Percentiles rank a stretch among this genome's conserved stretches.
These are phyloP conservation scores for Aradophagus sp. DNA, from an alignment of 1,140 invertebrate species.

Conservation along the genomic window DNA sequence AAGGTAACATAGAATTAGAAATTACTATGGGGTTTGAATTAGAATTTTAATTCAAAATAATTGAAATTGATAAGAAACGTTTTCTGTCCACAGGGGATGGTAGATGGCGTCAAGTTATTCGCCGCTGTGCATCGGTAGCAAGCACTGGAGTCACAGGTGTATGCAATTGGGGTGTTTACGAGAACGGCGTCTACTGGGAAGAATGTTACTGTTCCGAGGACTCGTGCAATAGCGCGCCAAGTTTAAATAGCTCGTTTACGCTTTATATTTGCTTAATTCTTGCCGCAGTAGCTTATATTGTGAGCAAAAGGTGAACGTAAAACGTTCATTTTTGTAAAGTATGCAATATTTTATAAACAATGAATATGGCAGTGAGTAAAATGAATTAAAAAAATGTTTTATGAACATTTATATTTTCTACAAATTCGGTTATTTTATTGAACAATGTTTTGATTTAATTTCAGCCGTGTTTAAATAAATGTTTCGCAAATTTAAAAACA, in stretches of 20 bases:
- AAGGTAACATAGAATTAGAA: no score
- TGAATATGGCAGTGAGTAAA: not conserved
- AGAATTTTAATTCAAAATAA: no score
- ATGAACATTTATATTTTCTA: no score
- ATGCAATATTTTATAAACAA: not conserved
- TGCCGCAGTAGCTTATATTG: slow-evolving; percentile 5
- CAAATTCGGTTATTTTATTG: no score
- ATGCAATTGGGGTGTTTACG: slow-evolving; percentile 94
- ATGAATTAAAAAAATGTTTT: no score
- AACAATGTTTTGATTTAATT: no score
- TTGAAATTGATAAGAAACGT: no score
- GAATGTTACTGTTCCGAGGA: slow-evolving; percentile 94
- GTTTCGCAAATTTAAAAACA: no score
- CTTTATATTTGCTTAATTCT: slow-evolving; percentile 19
- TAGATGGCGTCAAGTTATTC: slow-evolving; percentile 92
- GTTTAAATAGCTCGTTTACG: slow-evolving; percentile 14
- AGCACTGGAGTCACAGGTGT: slow-evolving; percentile 92
- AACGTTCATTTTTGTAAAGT: no score
- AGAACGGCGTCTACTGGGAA: slow-evolving; percentile 95
- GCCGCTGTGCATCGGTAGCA: slow-evolving; percentile 91
- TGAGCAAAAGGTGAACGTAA: slow-evolving; percentile 26
- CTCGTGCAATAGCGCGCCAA: slow-evolving; percentile 81
- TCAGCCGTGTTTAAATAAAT: no score
- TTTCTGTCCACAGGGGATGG: slow-evolving; percentile 81
- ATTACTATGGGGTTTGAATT: no score